These are phyloP conservation scores for Tribolium freemani DNA, from an alignment of 2,888 invertebrate genomes.

Conservation along the genomic window DNA sequence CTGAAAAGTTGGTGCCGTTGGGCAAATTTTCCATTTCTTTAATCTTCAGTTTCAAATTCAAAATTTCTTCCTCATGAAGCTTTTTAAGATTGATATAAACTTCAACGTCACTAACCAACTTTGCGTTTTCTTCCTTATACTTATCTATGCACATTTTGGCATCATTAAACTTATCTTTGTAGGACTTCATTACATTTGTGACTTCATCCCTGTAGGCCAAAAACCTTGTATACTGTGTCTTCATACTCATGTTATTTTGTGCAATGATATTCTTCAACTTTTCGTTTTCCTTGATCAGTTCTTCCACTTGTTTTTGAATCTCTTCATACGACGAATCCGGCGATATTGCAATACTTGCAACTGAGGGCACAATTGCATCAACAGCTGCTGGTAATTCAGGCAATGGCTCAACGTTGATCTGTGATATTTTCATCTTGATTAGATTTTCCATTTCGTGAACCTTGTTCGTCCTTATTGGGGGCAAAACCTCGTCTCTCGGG, in stretches of 20 bases:
- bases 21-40: not conserved
- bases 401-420: not conserved
- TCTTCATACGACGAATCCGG: constrained; percentile 87
- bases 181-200: constrained; percentile 73
- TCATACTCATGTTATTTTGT: constrained; percentile 78
- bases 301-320: constrained; percentile 59
- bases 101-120: constrained; percentile 43
- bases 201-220: constrained; percentile 77
- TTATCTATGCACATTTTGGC: constrained; percentile 74
- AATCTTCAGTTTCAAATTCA: constrained; percentile 53
- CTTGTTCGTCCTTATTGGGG: constrained; percentile 2
- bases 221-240: constrained; percentile 75
- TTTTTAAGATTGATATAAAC: constrained; percentile 41
- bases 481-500: constrained; percentile 1
- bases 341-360: constrained; percentile 64
- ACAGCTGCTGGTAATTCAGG: constrained; percentile 3
- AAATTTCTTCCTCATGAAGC: constrained; percentile 55
- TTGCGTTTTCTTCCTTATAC: constrained; percentile 58
- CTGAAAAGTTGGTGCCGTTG: not conserved
- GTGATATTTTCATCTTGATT: constrained; percentile 15
- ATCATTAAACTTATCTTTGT: constrained; percentile 78
- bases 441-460: constrained; percentile 17
- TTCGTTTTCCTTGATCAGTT: constrained; percentile 58
- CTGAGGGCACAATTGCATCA: constrained; percentile 1
- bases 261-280: constrained; percentile 70